Evolutionary conservation across 2,797 vertebrate species (phyloP), one percentile per base, ranked within the genome.

Genomic region (Sebastes elongatus): DNA sequence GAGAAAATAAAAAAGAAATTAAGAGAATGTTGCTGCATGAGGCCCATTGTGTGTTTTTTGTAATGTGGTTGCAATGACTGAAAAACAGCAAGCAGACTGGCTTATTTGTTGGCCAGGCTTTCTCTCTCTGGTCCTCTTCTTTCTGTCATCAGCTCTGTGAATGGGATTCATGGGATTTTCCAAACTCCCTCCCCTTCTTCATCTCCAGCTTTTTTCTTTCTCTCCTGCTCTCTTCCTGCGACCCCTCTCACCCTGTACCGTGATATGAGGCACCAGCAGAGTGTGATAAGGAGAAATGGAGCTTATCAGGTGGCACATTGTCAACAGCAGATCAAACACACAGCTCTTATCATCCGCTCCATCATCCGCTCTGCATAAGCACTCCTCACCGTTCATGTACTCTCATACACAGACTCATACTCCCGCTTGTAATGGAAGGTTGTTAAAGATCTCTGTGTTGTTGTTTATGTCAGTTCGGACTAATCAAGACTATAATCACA

Each of bases 291-390:
- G 57, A 71, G 55, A 80, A 64, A 76, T 78, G 78, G 76, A 76
- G 74, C 61, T 71, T 88, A 92, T 91, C 89, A 85, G 81, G 80
- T 91, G 81, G 69, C 87, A 81, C 79, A 86, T 89, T 76, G 32
- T 91, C 88, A 92, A 91, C 86, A 89, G 59, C 33, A 76, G 71
- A 86, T 90, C 81, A 91, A 91, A 52, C 46, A 90, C 73, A 10
- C 56, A 18, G 77, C 73, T n/a, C 64, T 80, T 78, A 80, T 76
- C 62, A 7, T 70, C 74, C 6, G 13, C 64, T 61, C 70, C 73
- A 76, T 80, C 62, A 11, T 53, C 63, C 14, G 18, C 71, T 70
- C 63, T 74, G 35, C 72, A 68, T 72, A 72, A 84, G 89, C 52
- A 61, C 32, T 52, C 66, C 67, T 80, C 27, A 55, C 62, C 2